phyloP scores from a whole-genome alignment of 2,888 invertebrate species.

The Chorisops tibialis region DNA sequence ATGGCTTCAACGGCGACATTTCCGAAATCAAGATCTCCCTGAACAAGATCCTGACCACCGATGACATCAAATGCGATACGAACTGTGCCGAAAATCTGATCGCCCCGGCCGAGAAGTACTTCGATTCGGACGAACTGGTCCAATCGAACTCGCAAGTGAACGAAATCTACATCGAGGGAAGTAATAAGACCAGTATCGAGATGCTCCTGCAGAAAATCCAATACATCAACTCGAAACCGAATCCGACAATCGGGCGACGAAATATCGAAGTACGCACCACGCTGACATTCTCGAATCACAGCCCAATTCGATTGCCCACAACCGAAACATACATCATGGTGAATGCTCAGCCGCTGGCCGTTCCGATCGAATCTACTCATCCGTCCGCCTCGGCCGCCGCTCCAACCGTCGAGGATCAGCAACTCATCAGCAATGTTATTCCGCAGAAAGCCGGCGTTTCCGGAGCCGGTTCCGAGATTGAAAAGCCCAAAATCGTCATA shows the following conservation, averaged over 20 bases:
- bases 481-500: slow-evolving; percentile 35
- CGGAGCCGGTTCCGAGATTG: neutral
- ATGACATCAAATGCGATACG: slow-evolving; percentile 49
- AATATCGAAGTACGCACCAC: slow-evolving; percentile 57
- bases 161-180: slow-evolving; percentile 87
- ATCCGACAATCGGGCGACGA: slow-evolving; percentile 92
- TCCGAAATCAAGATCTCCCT: slow-evolving; percentile 48
- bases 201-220: slow-evolving; percentile 80
- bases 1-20: slow-evolving; percentile 56
- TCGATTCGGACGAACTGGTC: slow-evolving; percentile 76
- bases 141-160: slow-evolving; percentile 62
- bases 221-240: slow-evolving; percentile 86
- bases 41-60: slow-evolving; percentile 40
- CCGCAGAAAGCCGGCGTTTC: neutral
- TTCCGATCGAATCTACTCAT: slow-evolving; percentile 3
- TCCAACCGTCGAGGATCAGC: neutral
- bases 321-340: slow-evolving; percentile 52
- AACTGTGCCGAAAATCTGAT: slow-evolving; percentile 50
- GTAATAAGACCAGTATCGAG: slow-evolving; percentile 86
- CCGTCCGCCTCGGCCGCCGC: neutral
- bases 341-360: slow-evolving; percentile 40
- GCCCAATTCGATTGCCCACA: slow-evolving; percentile 45
- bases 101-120: slow-evolving; percentile 64
- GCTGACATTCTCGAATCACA: slow-evolving; percentile 48
- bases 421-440: neutral